Base-by-base conservation (phyloP, 2,113 vertebrate species). In the Epinephelus lanceolatus region DNA sequence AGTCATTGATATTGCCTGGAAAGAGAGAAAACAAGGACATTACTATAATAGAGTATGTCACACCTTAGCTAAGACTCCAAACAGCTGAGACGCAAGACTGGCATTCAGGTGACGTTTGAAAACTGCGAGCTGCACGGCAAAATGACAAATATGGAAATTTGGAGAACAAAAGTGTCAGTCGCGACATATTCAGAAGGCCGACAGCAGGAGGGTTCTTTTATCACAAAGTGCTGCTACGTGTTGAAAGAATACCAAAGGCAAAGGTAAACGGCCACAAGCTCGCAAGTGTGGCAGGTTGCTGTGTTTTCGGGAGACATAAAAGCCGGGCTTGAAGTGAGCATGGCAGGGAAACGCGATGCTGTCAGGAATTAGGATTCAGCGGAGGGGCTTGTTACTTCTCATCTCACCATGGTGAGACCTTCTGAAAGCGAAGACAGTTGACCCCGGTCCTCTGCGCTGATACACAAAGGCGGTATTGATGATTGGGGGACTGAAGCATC, bases 1-100 rank as follows among this genome's bases (percentile, higher is more conserved):
- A 99, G 86, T 96, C 95, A 0, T 99, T 99, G 83, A 99, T 99
- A 59, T 99, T 99, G 40, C 98, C 97, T 99, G 53, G 21, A 88
- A 71, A 21, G 57, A 86, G 4, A 83, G 71, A 77, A 74, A 49
- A 67, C 23, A 72, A 49, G 10, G 59, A 14, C 53, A 19, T 21
- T 40, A 75, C 56, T 37, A 67, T 49, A 56, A 71, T 9, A 40
- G 59, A 40, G 40, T 13, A 63, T 27, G 25, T 6, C 56, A 65
- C 30, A 13, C 23, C 23, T 84, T 37, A 53, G 40, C 51, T 1
- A 52, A 49, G 55, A 76, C 23, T 49, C 15, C 13, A 27, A 67
- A 71, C 2, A 37, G 67, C 27, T 23, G 21, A 30, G 37, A 65
- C 56, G 23, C 33, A 7, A 68, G 47, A 45, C 47, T n/a, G 67